Conservation (phyloP, 2,888 invertebrate species). For the Coelopa pilipes region DNA sequence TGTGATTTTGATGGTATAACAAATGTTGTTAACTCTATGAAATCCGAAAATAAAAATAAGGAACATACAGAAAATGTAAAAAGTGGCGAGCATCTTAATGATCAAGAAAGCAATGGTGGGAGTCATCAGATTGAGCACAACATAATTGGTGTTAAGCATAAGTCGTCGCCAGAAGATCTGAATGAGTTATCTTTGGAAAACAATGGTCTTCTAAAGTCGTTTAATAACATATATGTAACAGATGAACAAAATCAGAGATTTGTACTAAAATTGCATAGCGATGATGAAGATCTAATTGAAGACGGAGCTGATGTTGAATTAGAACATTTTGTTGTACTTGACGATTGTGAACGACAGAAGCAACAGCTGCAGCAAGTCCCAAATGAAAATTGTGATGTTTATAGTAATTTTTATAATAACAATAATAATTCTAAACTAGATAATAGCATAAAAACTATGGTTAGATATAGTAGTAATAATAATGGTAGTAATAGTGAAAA, state of each 20-base stretch:
- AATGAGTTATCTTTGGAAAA: conserved; percentile 49
- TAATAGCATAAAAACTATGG: conserved; percentile 38
- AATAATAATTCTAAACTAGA: conserved; percentile 47
- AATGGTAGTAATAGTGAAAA: conserved; percentile 42
- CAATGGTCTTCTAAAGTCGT: conserved; percentile 57
- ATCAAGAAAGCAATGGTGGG: no score
- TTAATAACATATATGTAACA: conserved; percentile 56
- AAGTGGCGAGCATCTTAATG: no score
- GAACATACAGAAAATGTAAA: no score
- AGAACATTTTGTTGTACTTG: conserved; percentile 36
- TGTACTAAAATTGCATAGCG: not conserved
- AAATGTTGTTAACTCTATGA: no score
- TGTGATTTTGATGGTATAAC: no score
- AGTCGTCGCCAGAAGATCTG: conserved; percentile 11
- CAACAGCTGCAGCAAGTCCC: conserved; percentile 41
- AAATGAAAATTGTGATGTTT: conserved; percentile 53
- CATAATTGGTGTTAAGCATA: no score
- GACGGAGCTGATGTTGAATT: conserved; percentile 22
- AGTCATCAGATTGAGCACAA: no score
- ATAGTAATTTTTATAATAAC: conserved; percentile 51
- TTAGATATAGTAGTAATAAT: conserved; percentile 32
- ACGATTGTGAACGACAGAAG: conserved; percentile 35
- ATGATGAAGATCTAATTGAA: conserved; percentile 7
- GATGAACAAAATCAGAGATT: conserved; percentile 41
- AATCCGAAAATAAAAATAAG: no score